These are phyloP conservation scores for Cynopterus sphinx DNA, from an alignment of 2,797 vertebrate genomes.

Conservation along the genomic window DNA sequence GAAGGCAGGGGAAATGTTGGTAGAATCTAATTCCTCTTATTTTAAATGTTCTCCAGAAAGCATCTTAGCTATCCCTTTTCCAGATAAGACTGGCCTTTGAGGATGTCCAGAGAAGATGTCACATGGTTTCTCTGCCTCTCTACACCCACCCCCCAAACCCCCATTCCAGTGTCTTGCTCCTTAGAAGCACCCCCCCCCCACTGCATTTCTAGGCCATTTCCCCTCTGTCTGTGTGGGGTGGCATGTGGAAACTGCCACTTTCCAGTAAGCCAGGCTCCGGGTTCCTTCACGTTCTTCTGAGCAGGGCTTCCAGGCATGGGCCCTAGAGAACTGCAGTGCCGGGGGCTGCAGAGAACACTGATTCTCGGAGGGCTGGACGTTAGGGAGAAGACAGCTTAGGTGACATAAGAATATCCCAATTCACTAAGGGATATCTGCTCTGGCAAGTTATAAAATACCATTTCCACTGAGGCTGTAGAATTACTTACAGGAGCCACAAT, in stretches of 20 bases:
- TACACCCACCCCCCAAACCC: fast-evolving
- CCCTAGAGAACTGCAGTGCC: not conserved
- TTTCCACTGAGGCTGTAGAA: slow-evolving; percentile 82
- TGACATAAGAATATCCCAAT: slow-evolving; percentile 79
- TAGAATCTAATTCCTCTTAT: not conserved
- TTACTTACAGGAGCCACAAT: slow-evolving; percentile 83
- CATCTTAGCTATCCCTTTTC: not conserved
- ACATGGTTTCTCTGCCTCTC: not conserved
- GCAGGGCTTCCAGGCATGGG: not conserved
- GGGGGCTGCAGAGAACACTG: not conserved
- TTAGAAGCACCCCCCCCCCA: not conserved
- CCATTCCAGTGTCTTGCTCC: not conserved
- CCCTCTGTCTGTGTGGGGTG: not conserved
- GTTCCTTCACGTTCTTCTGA: too few species aligned
- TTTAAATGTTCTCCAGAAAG: not conserved
- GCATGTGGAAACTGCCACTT: too few species aligned
- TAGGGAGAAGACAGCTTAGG: not conserved
- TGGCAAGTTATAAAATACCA: slow-evolving; percentile 84
- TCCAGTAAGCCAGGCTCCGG: not conserved
- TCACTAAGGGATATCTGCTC: slow-evolving; percentile 79
- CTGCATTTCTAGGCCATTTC: not conserved
- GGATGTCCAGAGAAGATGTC: not conserved
- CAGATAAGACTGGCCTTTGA: not conserved
- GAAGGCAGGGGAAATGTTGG: not conserved
- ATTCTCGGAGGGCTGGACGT: not conserved